A percentile compares a stretch with the other conserved stretches of the same genome.
Conservation (phyloP, 2,113 vertebrate species). For the Oryzias javanicus region DNA sequence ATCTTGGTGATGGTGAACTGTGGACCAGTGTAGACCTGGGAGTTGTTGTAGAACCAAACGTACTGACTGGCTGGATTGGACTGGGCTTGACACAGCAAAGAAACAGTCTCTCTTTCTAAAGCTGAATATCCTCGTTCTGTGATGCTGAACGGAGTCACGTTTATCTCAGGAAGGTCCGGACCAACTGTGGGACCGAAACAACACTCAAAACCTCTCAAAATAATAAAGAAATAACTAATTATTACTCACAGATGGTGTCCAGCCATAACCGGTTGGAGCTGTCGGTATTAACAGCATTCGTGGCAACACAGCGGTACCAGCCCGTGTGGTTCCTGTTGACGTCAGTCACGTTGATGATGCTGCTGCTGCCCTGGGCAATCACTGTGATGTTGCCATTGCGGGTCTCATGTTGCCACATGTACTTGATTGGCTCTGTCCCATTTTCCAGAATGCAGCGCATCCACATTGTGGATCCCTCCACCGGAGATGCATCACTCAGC, state of each 20-base stretch:
- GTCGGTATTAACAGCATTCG: conserved; percentile 80
- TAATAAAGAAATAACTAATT: background rate
- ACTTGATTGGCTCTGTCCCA: conserved; percentile 82
- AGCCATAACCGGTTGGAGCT: conserved; percentile 80
- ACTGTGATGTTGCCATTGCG: conserved; percentile 45
- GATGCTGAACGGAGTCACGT: conserved; percentile 81
- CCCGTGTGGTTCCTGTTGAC: conserved; percentile 82
- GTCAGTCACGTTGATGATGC: conserved; percentile 66
- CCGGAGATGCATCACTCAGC: conserved; percentile 71
- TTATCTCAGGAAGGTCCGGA: conserved; percentile 84
- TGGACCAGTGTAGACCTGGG: conserved; percentile 81
- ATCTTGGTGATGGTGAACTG: conserved; percentile 81
- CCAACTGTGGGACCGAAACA: conserved; percentile 72
- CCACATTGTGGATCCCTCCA: conserved; percentile 75
- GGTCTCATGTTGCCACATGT: conserved; percentile 79
- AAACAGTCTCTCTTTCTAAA: conserved; percentile 84
- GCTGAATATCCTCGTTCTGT: conserved; percentile 83
- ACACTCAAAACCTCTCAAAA: background rate
- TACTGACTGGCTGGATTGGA: conserved; percentile 88
- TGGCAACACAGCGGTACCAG: conserved; percentile 82
- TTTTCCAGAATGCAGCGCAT: conserved; percentile 80
- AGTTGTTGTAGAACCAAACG: conserved; percentile 87
- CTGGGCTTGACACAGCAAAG: conserved; percentile 83
- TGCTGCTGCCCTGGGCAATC: conserved; percentile 56
- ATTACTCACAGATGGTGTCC: conserved; percentile 88